phyloP scores from a whole-genome alignment of 2,888 invertebrate species.

The Agrotis clavis region DNA sequence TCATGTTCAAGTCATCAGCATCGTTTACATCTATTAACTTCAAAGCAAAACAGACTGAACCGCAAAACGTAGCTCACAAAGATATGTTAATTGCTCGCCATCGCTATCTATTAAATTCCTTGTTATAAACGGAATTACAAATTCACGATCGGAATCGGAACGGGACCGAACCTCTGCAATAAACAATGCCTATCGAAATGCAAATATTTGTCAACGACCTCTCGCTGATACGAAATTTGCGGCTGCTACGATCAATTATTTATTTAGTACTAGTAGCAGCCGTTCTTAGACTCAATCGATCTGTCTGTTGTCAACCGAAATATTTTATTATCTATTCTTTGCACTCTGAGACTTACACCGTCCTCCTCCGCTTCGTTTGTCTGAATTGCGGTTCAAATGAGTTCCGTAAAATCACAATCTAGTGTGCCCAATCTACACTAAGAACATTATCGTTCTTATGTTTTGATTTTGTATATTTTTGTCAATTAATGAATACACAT shows the following conservation, averaged over 20 bases:
- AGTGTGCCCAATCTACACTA: neutral
- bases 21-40: constrained; percentile 27
- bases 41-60: constrained; percentile 28
- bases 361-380: neutral
- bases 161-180: constrained; percentile 46
- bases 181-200: constrained; percentile 66
- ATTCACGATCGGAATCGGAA: constrained; percentile 46
- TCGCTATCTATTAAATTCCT: constrained; percentile 45
- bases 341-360: neutral
- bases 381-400: neutral
- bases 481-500: no score
- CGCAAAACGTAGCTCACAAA: constrained; percentile 36
- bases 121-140: constrained; percentile 44
- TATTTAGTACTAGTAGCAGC: constrained; percentile 53
- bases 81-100: constrained; percentile 43
- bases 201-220: constrained; percentile 68
- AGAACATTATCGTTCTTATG: neutral
- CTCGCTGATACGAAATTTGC: constrained; percentile 57
- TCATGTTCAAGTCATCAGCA: neutral
- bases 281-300: constrained; percentile 56
- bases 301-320: constrained; percentile 40
- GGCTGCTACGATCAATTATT: constrained; percentile 53
- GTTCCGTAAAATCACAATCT: neutral
- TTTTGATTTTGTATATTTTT: neutral
- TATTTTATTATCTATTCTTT: constrained; percentile 9